phyloP scores from a whole-genome alignment of 1,140 invertebrate genomes.

The Megalonaias nervosa region DNA sequence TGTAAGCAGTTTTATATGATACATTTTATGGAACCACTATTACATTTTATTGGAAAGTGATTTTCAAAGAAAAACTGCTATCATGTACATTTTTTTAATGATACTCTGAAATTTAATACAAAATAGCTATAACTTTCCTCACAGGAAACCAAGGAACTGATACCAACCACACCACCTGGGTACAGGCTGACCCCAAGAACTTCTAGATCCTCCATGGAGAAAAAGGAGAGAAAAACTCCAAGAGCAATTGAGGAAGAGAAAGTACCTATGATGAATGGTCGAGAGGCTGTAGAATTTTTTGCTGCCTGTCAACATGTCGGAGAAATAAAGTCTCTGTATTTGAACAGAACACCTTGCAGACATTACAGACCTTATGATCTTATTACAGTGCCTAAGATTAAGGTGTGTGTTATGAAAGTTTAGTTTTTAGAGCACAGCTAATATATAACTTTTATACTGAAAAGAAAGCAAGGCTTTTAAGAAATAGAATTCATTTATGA shows the following conservation, averaged over 20 bases:
- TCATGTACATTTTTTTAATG: no score
- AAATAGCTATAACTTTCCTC: no score
- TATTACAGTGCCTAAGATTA: conserved; percentile 63
- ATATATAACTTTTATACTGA: no score
- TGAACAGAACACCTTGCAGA: conserved; percentile 61
- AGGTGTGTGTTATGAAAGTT: conserved; percentile 44
- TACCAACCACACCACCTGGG: neutral
- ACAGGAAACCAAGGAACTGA: no score
- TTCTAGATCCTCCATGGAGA: conserved; percentile 21
- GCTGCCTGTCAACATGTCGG: conserved; percentile 64
- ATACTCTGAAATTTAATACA: no score
- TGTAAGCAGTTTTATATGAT: no score
- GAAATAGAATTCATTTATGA: no score
- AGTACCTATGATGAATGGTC: conserved; percentile 60
- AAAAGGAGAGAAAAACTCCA: conserved; percentile 43
- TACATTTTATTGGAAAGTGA: no score
- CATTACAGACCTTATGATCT: conserved; percentile 68
- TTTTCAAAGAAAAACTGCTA: no score
- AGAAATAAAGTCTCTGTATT: conserved; percentile 66
- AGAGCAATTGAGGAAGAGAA: conserved; percentile 54
- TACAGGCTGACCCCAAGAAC: conserved; percentile 31
- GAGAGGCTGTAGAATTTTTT: conserved; percentile 69
- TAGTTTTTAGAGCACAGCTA: no score
- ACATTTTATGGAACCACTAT: no score
- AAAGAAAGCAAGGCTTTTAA: no score